Evolutionary conservation across 1,140 invertebrate species (phyloP), one percentile per base, ranked within the genome.

Genomic region (Diploscapter pachys): DNA sequence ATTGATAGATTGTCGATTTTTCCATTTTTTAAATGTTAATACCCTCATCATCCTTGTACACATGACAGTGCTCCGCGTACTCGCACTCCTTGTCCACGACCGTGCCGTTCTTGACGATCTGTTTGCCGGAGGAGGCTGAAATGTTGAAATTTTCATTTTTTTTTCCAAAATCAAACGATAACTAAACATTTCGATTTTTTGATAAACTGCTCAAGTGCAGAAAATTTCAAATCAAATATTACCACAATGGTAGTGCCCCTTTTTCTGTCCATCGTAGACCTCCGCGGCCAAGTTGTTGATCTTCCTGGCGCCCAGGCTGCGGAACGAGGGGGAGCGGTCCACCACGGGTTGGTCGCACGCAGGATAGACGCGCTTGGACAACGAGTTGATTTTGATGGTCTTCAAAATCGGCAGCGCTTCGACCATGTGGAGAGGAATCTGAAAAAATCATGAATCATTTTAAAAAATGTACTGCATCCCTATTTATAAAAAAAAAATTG

Each of bases 51-150:
- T 63, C 61, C 51, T 31, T 55, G 31, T 59, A 66, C 2, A 76
- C 75, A n/a, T 66, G 64, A 9, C 61, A 64, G 4, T 53, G 8
- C 9, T 54, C 11, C 3, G 69, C 75, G 11, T 54, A 5, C 2
- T 4, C 4, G 56, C 65, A 76, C 51, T 76, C 70, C 48, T 52
- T 56, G 55, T 76, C 75, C 6, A 76, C 64, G 6, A 76, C 11
- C 11, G 61, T 72, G 57, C 75, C 75, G 8, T 65, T 67, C 50
- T 74, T 74, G n/a, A 74, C 59, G 9, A 74, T 63, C 6, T 59
- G 61, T 53, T 48, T 68, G 5, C 5, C 54, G 13, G 4, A 67
- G 3, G 31, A 31, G 4, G 5, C 9, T 2, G 9, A 59, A 59
- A 59, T 31, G 57, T 59, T 59, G 9, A 59, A 11, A 59, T 59